phyloP scores from a whole-genome alignment of 2,888 invertebrate species.

The Petrolisthes manimaculis region DNA sequence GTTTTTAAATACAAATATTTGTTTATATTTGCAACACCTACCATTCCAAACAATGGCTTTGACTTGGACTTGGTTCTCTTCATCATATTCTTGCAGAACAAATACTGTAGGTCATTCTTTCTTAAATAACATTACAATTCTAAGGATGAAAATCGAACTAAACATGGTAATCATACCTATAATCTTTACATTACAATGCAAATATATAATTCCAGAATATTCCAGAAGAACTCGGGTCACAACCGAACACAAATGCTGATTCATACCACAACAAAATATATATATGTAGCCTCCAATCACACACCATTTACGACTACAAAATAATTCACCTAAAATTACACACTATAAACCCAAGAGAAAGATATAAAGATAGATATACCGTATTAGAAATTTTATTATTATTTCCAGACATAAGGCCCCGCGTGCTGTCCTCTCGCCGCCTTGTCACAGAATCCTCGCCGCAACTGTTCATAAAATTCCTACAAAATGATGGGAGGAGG shows the following conservation, averaged over 20 bases:
- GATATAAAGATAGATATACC: neutral
- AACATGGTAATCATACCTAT: neutral
- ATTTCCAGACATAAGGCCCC: neutral
- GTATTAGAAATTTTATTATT: neutral
- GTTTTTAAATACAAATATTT: no score
- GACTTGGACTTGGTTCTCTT: neutral
- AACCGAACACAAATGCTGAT: slow-evolving; percentile 5
- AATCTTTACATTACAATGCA: neutral
- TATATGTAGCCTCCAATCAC: no score
- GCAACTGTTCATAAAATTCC: slow-evolving; percentile 15
- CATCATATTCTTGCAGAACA: no score
- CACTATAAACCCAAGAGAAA: neutral
- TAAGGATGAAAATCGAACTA: neutral
- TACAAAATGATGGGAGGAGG: slow-evolving; percentile 71
- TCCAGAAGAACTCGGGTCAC: slow-evolving; percentile 20
- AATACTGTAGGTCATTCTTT: no score
- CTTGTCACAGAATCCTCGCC: neutral
- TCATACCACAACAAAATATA: neutral
- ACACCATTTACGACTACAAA: neutral
- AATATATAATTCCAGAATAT: slow-evolving; percentile 10
- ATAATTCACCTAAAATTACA: neutral
- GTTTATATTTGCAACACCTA: neutral
- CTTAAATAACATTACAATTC: neutral
- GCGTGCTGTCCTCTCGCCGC: neutral
- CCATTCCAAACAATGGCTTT: neutral